Conservation (phyloP, 2,888 invertebrate species). For the Drosophila lacicola region DNA sequence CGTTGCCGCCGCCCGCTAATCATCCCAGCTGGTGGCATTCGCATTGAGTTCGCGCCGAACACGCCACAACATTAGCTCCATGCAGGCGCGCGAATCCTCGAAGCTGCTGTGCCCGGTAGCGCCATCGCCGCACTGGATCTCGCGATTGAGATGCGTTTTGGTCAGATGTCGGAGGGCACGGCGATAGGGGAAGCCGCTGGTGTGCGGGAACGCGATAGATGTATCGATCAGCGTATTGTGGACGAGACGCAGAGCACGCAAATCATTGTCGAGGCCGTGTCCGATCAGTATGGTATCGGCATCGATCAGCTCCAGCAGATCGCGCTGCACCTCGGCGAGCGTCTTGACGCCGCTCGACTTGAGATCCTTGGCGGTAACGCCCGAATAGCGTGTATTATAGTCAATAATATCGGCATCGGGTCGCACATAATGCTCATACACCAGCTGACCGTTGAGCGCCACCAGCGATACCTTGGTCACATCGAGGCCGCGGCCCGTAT, state of each 20-base stretch:
- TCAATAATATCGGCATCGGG: conserved; percentile 94
- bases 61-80: conserved; percentile 94
- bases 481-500: conserved; percentile 94
- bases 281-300: conserved; percentile 96
- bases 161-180: conserved; percentile 93
- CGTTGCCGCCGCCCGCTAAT: conserved; percentile 25
- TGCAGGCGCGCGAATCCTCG: conserved; percentile 96
- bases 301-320: conserved; percentile 92
- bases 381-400: conserved; percentile 98
- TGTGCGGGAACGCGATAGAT: conserved; percentile 94
- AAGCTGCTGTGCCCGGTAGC: conserved; percentile 93
- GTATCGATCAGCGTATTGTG: conserved; percentile 96
- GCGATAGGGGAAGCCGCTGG: conserved; percentile 92
- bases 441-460: conserved; percentile 89
- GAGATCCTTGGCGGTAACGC: conserved; percentile 90
- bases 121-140: conserved; percentile 91
- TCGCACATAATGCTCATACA: conserved; percentile 93
- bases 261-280: conserved; percentile 97
- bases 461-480: conserved; percentile 95
- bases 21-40: conserved; percentile 43
- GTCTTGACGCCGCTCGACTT: conserved; percentile 88
- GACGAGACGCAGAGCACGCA: conserved; percentile 93
- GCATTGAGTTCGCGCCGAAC: conserved; percentile 85
- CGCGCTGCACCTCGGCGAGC: conserved; percentile 92
- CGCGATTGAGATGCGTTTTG: conserved; percentile 89